These are phyloP conservation scores for Lasiommata megera DNA, from an alignment of 2,888 invertebrate genomes.

Conservation along the genomic window DNA sequence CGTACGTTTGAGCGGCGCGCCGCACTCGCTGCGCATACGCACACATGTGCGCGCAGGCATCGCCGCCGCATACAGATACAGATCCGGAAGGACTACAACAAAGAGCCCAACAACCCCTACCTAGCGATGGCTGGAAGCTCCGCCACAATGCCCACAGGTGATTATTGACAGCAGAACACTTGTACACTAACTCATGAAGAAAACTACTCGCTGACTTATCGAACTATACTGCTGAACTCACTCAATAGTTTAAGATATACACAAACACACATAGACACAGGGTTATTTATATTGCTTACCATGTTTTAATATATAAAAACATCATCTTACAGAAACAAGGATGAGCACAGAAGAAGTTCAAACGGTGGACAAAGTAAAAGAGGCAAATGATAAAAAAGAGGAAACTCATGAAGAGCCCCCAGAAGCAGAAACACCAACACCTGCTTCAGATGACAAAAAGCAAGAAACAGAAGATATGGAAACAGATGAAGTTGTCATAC, in stretches of 20 bases:
- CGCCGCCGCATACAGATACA: constrained; percentile 68
- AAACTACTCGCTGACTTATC: too few relatives aligned
- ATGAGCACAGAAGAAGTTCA: constrained; percentile 14
- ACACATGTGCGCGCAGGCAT: constrained; percentile 76
- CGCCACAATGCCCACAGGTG: constrained; percentile 25
- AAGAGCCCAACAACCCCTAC: constrained; percentile 44
- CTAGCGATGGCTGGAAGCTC: constrained; percentile 1
- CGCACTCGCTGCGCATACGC: constrained; percentile 86
- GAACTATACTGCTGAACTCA: too few relatives aligned
- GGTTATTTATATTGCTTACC: too few relatives aligned
- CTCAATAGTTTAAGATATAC: too few relatives aligned
- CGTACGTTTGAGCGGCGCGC: constrained; percentile 87
- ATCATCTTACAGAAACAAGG: constrained; percentile 23
- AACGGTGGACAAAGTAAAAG: constrained; percentile 1
- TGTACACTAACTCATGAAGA: neutral
- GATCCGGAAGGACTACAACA: constrained; percentile 70
- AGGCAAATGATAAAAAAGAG: constrained; percentile 24
- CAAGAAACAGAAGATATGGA: constrained; percentile 22
- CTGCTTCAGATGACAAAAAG: neutral
- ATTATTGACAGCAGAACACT: constrained; percentile 1
- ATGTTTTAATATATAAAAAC: too few relatives aligned
- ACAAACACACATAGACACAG: too few relatives aligned
- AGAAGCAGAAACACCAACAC: neutral
- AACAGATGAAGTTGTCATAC: constrained; percentile 15
- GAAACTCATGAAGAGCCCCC: constrained; percentile 23